Base-by-base conservation (phyloP, 2,888 invertebrate genomes). In the Spisula subtruncata region DNA sequence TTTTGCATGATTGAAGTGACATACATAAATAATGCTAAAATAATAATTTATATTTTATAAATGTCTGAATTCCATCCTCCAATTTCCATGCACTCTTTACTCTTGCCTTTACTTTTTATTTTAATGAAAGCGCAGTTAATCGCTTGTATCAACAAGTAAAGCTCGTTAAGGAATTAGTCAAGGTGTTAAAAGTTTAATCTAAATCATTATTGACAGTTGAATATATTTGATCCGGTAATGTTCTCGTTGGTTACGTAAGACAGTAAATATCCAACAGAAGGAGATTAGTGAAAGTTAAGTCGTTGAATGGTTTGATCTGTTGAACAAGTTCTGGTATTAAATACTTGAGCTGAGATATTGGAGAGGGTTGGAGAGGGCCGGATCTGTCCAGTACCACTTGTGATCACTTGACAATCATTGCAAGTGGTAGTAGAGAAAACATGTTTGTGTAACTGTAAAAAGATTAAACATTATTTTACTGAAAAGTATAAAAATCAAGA, bases 111-210 rank as follows among this genome's bases (percentile, higher is more conserved):
- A 66, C 60, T 66, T 66, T 66, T 66, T 25, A n/a, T 25, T 25
- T 10, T 2, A 12, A 25, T 66, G 25, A 66, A 25, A 25, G 25
- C 60, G 0, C 0, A 66, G 60, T n/a, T 81, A 35, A 66, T 46
- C 75, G n/a, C 41, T 84, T 84, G n/a, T 71, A 48, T 16, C 29
- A 75, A 75, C 32, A 8, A 51, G 25, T 51, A 46, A 29, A 6
- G 25, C 90, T 86, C 81, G 75, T 90, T 90, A 90, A 83, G 71
- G 86, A 41, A 83, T 90, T 88, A 86, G 80, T 48, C 16, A 88
- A 90, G 81, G 88, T 90, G 90, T 88, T 71, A 88, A 86, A 89
- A 89, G 71, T 84, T 88, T 90, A 90, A 90, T 86, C 86, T 88
- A 51, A 35, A 81, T 51, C 83, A 54, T 46, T 29, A 51, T 79